Evolutionary conservation across 1,140 invertebrate species (phyloP).

Genomic region (Gryllus bimaculatus): DNA sequence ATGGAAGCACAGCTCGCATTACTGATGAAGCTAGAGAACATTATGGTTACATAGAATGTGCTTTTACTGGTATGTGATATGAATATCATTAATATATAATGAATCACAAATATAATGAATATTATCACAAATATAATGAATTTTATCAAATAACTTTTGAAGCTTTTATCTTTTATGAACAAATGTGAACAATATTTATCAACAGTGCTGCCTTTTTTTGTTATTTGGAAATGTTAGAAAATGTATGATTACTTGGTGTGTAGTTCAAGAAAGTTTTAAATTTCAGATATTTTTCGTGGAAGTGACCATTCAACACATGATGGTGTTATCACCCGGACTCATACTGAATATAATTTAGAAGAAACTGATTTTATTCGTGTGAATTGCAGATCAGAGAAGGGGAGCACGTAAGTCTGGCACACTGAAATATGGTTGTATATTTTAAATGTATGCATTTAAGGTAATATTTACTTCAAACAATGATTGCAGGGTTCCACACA

Average conservation of each 20-base stretch:
- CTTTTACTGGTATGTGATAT: constrained; percentile 28
- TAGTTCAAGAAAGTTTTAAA: too few relatives aligned
- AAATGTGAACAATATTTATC: too few relatives aligned
- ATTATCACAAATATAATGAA: not conserved
- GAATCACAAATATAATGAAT: not conserved
- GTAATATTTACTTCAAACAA: not conserved
- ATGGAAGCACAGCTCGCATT: constrained; percentile 30
- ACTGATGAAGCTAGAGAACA: constrained; percentile 27
- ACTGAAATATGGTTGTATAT: not conserved
- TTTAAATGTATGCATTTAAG: constrained; percentile 5
- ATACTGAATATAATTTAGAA: constrained; percentile 47
- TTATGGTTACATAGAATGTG: constrained; percentile 31
- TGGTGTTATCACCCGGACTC: constrained; percentile 39
- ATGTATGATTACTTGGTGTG: too few relatives aligned
- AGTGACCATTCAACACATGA: constrained; percentile 44
- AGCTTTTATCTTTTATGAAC: too few relatives aligned
- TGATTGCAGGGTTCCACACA: constrained; percentile 7
- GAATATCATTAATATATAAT: constrained; percentile 16
- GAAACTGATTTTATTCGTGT: constrained; percentile 57
- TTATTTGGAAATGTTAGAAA: too few relatives aligned
- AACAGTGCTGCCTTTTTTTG: too few relatives aligned
- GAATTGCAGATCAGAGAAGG: constrained; percentile 40
- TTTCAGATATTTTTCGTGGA: constrained; percentile 49
- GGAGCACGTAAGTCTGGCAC: constrained; percentile 36
- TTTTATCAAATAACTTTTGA: not conserved